Conservation (phyloP, 2,888 invertebrate species). For the Carabus problematicus region DNA sequence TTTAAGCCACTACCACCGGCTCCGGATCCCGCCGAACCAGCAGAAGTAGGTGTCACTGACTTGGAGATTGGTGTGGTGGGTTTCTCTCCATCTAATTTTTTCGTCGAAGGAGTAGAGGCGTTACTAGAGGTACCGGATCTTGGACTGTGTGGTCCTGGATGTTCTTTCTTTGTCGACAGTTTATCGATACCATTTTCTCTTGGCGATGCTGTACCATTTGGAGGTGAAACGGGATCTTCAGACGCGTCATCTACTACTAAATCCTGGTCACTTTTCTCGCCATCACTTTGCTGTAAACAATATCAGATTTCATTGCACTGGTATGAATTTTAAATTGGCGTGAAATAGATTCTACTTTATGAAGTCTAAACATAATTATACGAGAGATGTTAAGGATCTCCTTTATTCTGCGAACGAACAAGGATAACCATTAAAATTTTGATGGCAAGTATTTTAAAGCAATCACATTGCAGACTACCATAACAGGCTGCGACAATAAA, state of each 20-base stretch:
- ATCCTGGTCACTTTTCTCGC: slow-evolving; percentile 89
- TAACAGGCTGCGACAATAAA: no score
- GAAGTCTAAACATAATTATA: no score
- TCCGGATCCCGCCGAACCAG: slow-evolving; percentile 53
- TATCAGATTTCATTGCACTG: no score
- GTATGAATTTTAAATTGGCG: no score
- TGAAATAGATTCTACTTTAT: no score
- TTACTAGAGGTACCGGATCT: slow-evolving; percentile 89
- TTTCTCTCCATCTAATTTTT: slow-evolving; percentile 84
- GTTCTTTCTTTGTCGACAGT: slow-evolving; percentile 77
- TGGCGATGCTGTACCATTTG: slow-evolving; percentile 87
- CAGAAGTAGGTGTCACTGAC: slow-evolving; percentile 84
- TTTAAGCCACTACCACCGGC: slow-evolving; percentile 68
- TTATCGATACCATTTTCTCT: slow-evolving; percentile 87
- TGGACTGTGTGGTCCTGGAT: slow-evolving; percentile 73
- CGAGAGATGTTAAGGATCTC: no score
- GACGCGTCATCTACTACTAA: slow-evolving; percentile 94
- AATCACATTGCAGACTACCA: no score
- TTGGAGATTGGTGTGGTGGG: slow-evolving; percentile 91
- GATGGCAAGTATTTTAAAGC: no score
- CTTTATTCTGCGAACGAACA: no score
- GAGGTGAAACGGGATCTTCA: slow-evolving; percentile 86
- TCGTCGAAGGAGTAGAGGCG: slow-evolving; percentile 88
- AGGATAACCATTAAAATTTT: no score
- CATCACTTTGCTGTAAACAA: slow-evolving; percentile 73